A percentile compares a stretch with the other conserved stretches of the same genome.
phyloP scores from a whole-genome alignment of 2,797 vertebrate genomes.

The Artibeus lituratus region DNA sequence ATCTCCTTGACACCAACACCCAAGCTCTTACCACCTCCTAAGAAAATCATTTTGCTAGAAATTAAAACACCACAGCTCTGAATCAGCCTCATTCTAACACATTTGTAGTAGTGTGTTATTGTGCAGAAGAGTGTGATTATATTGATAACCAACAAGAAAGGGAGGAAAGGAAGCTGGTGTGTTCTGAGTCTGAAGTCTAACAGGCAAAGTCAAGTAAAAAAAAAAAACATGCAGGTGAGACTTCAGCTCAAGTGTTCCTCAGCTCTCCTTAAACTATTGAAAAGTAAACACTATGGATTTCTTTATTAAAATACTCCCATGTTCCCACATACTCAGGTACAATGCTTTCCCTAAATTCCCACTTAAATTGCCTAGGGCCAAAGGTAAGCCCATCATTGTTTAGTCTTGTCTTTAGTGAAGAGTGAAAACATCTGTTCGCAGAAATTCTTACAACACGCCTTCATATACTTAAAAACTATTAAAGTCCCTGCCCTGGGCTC shows the following conservation, averaged over 20 bases:
- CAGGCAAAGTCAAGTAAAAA: neutral
- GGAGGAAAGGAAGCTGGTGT: neutral
- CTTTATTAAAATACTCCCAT: neutral
- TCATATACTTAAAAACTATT: neutral
- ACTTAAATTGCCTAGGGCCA: neutral
- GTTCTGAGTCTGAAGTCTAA: neutral
- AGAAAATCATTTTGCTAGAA: constrained; percentile 9
- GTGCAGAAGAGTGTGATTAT: neutral
- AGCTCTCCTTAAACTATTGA: neutral
- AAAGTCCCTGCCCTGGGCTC: neutral
- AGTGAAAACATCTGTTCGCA: neutral
- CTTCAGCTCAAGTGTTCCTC: neutral
- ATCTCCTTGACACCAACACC: neutral
- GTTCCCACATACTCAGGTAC: neutral
- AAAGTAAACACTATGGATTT: neutral
- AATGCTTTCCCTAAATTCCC: neutral
- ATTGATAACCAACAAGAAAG: neutral
- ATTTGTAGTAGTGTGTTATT: neutral
- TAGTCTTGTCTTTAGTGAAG: neutral
- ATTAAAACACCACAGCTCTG: neutral
- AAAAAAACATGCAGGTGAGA: neutral
- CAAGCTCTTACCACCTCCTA: neutral
- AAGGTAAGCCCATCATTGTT: neutral
- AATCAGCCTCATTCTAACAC: neutral
- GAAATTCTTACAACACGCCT: neutral